Evolutionary conservation across 2,888 invertebrate genomes (phyloP), one percentile per base, ranked within the genome.

Genomic region (Caenorhabditis doughertyi): DNA sequence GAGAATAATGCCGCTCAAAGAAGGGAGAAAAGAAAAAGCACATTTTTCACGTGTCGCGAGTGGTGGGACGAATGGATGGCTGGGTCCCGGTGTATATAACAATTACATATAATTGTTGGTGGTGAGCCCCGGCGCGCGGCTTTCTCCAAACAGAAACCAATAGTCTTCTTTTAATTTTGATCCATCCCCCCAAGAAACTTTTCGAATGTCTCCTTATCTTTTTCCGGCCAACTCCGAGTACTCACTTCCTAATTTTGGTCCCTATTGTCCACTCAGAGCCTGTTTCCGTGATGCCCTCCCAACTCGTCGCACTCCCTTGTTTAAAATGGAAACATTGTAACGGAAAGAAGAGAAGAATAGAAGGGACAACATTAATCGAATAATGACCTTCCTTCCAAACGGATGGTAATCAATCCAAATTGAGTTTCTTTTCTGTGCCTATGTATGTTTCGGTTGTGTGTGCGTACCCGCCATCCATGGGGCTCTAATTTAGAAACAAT

Each of bases 361-460:
- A 27, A 25, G 47, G 65, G 62, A 23, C 72, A 72, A 58, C 65
- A 73, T 77, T 82, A 72, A 82, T 81, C 81, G 81, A 81, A 81
- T 81, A 74, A 80, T 80, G 80, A 80, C 80, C 73, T 72, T 64
- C 53, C 51, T 81, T 42, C 74, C 68, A 71, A 62, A 74, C 74
- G 64, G 51, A 68, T 73, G 73, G 82, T 82, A 82, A 82, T 82
- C 82, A 82, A 82, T 77, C 82, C 82, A 82, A 82, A 82, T 77
- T 82, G 82, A 82, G 77, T 82, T 82, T 81, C 51, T 53, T 49
- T 51, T 42, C 56, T 70, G 23, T 53, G 49, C 23, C 51, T 60
- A 42, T 71, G 32, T 32, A 47, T 65, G 49, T 44, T 68, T 68
- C 68, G 47, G 32, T 60, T 27, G 21, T 60, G 55, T 56, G 51